Evolutionary conservation across 2,113 vertebrate genomes (phyloP).

Genomic region (Litocranius walleri): DNA sequence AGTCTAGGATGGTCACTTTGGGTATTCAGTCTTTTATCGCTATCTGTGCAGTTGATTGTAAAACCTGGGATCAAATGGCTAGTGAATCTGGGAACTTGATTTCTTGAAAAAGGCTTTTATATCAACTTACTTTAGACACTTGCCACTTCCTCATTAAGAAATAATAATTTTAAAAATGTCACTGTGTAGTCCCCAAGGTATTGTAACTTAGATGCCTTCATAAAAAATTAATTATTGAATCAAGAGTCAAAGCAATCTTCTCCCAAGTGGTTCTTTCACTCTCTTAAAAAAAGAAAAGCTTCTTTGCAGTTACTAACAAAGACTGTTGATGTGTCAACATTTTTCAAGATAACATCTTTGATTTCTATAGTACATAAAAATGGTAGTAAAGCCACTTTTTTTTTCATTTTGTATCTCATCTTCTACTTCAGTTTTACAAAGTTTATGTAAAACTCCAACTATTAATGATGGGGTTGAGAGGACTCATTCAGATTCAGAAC

Average conservation of each 20-base stretch:
- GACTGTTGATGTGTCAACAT: not conserved
- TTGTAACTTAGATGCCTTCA: slow-evolving; percentile 51
- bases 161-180: not conserved
- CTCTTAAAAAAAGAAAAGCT: not conserved
- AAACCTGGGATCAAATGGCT: not conserved
- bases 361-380: slow-evolving; percentile 2
- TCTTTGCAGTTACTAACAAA: not conserved
- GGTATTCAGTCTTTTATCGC: not conserved
- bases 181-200: slow-evolving; percentile 33
- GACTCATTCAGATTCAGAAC: not conserved
- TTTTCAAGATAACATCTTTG: not conserved
- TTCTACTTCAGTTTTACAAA: not conserved
- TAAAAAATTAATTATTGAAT: slow-evolving; percentile 59
- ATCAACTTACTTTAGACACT: slow-evolving; percentile 44
- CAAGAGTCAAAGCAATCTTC: slow-evolving; percentile 19
- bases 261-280: slow-evolving; percentile 17
- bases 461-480: not conserved
- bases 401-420: not conserved
- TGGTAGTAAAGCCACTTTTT: not conserved
- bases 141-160: slow-evolving; percentile 52
- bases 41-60: not conserved
- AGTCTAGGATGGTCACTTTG: not conserved
- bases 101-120: slow-evolving; percentile 26
- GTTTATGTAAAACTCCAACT: not conserved
- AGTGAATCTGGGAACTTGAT: slow-evolving; percentile 3